Evolutionary conservation across 2,888 invertebrate species (phyloP).

Genomic region (Rhagium mordax): DNA sequence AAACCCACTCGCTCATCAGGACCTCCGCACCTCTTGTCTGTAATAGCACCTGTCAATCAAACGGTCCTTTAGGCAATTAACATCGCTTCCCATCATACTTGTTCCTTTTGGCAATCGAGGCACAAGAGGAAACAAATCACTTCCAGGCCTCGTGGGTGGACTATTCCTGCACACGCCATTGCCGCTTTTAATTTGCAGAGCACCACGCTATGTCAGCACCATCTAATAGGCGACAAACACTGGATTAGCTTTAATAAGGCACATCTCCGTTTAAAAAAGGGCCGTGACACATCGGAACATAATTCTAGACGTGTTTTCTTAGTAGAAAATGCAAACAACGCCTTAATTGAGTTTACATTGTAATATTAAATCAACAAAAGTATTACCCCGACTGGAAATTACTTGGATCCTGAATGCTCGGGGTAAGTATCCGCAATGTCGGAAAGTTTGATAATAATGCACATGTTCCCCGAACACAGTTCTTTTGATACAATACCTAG

Average conservation of each 20-base stretch:
- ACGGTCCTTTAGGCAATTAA: too few species aligned
- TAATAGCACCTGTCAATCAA: too few species aligned
- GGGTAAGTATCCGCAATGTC: not conserved
- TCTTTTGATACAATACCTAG: too few species aligned
- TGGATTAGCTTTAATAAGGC: not conserved
- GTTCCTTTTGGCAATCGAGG: too few species aligned
- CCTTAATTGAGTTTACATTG: not conserved
- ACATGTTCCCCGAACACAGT: not conserved
- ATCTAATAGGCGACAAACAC: not conserved
- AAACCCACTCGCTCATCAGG: too few species aligned
- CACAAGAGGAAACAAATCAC: too few species aligned
- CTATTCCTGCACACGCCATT: not conserved
- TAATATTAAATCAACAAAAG: not conserved
- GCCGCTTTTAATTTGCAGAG: not conserved
- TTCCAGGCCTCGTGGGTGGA: too few species aligned
- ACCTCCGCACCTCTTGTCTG: too few species aligned
- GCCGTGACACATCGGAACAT: not conserved
- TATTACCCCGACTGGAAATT: not conserved
- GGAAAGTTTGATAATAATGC: not conserved
- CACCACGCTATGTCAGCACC: not conserved
- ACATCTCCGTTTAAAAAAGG: not conserved
- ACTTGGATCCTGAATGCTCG: too few species aligned
- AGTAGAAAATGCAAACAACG: not conserved
- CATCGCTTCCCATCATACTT: too few species aligned
- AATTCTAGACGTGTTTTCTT: not conserved